Conservation (phyloP, 2,888 invertebrate species). For the Yponomeuta sedellus region DNA sequence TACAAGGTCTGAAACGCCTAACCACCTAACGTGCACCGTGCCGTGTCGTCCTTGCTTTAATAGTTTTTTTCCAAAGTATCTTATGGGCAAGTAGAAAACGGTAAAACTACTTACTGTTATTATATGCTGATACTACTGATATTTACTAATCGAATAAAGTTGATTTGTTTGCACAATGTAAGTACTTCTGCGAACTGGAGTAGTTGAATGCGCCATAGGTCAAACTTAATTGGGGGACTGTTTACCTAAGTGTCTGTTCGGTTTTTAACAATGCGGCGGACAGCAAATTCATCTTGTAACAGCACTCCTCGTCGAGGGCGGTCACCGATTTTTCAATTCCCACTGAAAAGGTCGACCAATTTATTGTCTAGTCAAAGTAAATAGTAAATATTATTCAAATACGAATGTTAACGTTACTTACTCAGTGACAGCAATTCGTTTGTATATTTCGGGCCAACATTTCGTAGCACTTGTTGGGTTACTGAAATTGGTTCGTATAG, state of each 20-base stretch:
- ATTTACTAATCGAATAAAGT: too few relatives aligned
- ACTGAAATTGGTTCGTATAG: not conserved
- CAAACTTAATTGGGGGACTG: not conserved
- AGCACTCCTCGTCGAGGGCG: conserved; percentile 47
- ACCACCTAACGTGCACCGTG: too few relatives aligned
- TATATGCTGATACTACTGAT: too few relatives aligned
- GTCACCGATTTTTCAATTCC: conserved; percentile 27
- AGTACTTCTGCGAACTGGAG: not conserved
- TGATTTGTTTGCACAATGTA: too few relatives aligned
- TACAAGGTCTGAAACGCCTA: too few relatives aligned
- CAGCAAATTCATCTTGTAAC: conserved; percentile 49
- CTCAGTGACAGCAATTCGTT: not conserved
- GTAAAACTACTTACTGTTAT: too few relatives aligned
- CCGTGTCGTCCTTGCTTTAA: too few relatives aligned
- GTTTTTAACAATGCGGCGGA: conserved; percentile 44
- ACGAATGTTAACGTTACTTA: not conserved
- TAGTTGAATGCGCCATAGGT: not conserved
- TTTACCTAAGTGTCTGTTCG: conserved; percentile 51
- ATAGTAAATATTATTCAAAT: not conserved
- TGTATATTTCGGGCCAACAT: not conserved
- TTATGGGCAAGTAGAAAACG: too few relatives aligned
- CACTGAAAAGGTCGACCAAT: conserved; percentile 24
- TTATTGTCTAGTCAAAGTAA: not conserved
- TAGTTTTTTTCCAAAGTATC: too few relatives aligned
- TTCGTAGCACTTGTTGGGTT: not conserved